Evolutionary conservation across 2,113 vertebrate genomes (phyloP).

Genomic region (Setophaga coronata): DNA sequence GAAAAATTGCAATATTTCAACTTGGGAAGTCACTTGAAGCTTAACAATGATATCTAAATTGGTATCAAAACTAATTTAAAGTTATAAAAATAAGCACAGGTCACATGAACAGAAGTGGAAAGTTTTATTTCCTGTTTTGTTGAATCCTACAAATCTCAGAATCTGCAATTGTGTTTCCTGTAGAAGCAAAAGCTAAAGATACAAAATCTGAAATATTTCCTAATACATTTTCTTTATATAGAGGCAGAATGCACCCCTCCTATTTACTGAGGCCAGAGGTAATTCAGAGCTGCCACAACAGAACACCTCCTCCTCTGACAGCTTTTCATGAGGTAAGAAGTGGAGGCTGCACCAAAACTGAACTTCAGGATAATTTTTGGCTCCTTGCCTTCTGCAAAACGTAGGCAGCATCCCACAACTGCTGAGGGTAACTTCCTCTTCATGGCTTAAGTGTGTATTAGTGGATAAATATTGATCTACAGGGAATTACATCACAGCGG

Average conservation of each 20-base stretch:
- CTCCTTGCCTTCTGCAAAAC: neutral
- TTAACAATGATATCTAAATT: neutral
- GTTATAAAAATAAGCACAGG: neutral
- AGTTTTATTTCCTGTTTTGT: neutral
- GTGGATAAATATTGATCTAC: neutral
- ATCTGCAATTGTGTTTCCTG: neutral
- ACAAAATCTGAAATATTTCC: neutral
- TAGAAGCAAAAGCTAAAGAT: neutral
- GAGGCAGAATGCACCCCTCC: neutral
- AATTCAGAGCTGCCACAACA: neutral
- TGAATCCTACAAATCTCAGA: neutral
- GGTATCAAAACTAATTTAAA: neutral
- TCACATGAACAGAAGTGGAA: neutral
- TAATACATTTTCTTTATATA: neutral
- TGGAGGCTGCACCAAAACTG: neutral
- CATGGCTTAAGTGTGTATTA: neutral
- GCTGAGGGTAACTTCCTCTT: neutral
- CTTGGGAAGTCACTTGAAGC: neutral
- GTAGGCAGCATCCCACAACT: neutral
- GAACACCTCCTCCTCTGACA: neutral
- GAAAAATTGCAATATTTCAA: neutral
- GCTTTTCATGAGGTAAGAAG: neutral
- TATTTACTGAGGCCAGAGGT: neutral
- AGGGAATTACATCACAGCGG: neutral
- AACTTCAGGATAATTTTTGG: neutral